Conservation (phyloP, 1,140 invertebrate species). For the Lineus longissimus region DNA sequence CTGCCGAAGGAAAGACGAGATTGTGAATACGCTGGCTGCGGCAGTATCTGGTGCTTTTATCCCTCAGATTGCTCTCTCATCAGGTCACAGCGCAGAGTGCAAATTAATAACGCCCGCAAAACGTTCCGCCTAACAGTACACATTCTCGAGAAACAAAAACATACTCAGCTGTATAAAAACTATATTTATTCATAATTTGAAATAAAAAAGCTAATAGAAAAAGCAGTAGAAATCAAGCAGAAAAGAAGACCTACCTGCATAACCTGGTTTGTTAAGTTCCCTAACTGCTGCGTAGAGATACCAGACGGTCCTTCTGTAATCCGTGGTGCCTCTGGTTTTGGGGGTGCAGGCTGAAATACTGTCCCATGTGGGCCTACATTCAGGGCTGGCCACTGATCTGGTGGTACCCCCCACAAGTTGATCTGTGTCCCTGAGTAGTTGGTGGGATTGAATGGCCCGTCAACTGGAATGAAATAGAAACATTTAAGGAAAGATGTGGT, state of each 20-base stretch:
- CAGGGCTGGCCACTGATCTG: constrained; percentile 27
- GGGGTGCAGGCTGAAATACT: not conserved
- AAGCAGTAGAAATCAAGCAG: too few relatives aligned
- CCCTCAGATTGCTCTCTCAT: too few relatives aligned
- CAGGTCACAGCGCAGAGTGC: too few relatives aligned
- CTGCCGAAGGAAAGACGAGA: too few relatives aligned
- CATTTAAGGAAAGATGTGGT: not conserved
- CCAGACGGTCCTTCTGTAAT: not conserved
- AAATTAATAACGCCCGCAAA: too few relatives aligned
- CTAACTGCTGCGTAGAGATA: not conserved
- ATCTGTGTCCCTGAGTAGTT: constrained; percentile 55
- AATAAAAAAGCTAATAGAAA: too few relatives aligned
- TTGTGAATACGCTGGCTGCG: too few relatives aligned
- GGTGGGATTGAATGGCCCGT: constrained; percentile 50
- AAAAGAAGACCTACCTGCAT: constrained; percentile 1
- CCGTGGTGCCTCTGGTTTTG: not conserved
- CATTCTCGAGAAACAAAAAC: too few relatives aligned
- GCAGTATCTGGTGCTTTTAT: too few relatives aligned
- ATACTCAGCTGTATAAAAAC: too few relatives aligned
- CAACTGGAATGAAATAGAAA: constrained; percentile 15
- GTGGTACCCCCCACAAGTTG: constrained; percentile 51
- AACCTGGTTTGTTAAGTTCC: not conserved
- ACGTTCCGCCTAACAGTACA: too few relatives aligned
- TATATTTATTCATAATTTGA: too few relatives aligned
- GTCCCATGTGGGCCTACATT: constrained; percentile 16